Evolutionary conservation across 2,797 vertebrate genomes (phyloP), one percentile per base, ranked within the genome.

Genomic region (Halcyon leucocephala): DNA sequence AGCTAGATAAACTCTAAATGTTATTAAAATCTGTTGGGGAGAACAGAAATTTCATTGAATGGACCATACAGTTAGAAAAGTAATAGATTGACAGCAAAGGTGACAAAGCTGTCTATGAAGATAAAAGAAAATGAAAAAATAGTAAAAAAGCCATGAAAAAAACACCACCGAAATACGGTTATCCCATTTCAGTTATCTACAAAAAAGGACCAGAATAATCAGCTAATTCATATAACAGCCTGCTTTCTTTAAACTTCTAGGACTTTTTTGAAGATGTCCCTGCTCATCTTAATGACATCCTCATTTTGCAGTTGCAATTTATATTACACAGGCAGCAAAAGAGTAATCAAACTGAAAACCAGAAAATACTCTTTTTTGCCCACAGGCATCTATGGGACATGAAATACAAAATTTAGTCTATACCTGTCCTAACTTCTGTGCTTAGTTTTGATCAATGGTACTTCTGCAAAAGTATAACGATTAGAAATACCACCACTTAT

Each of bases 311-410:
- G 76, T 48, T 90, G 26, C 24, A 85, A 35, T 91, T 96, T 82
- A 42, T 89, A 84, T 93, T 95, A 74, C 41, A 82, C 69, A 69
- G 70, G 58, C 46, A 92, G 76, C 64, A 86, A 95, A 85, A 89
- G 85, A 94, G 81, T 82, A 89, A 95, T 81, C 71, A 70, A 86
- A 42, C 25, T 82, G 70, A 90, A 96, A 97, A 93, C 49, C 1
- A 88, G 31, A 58, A 91, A 94, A 91, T 64, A 81, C 6, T 89
- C n/a, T 77, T 44, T 66, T 87, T 95, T 93, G 81, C 51, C 91
- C 58, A 37, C 35, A 82, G 58, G 72, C 73, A 82, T 74, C 62
- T 49, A 71, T 52, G 42, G 65, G 72, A 86, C 64, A 71, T 9
- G 31, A 87, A 79, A 80, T 44, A 90, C 67, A 64, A 67, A 67